Evolutionary conservation across 2,888 invertebrate species (phyloP).

Genomic region (Limnephilus marmoratus): DNA sequence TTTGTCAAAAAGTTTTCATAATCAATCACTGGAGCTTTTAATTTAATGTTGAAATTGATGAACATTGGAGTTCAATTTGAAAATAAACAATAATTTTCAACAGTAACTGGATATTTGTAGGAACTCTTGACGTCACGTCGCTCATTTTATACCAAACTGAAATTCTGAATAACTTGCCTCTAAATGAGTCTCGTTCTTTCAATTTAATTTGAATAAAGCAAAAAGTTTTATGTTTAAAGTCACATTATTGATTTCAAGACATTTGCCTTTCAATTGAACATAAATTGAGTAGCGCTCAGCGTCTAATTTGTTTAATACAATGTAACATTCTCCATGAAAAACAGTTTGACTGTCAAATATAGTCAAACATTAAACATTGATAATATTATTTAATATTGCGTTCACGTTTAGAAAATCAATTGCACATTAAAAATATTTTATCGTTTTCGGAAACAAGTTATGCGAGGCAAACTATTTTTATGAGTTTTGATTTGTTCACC

Average conservation of each 20-base stretch:
- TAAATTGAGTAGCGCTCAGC: background rate
- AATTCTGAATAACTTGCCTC: background rate
- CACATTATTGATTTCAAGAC: background rate
- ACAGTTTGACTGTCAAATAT: too few relatives aligned
- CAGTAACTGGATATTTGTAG: background rate
- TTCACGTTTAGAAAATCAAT: too few relatives aligned
- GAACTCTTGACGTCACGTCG: background rate
- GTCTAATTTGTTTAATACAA: background rate
- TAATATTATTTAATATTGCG: too few relatives aligned
- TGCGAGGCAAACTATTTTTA: too few relatives aligned
- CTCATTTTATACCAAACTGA: background rate
- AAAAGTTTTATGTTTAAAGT: background rate
- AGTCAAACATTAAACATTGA: too few relatives aligned
- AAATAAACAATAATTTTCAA: background rate
- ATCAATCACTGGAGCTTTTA: constrained; percentile 2
- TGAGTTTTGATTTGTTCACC: too few relatives aligned
- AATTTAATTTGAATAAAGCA: background rate
- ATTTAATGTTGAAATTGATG: background rate
- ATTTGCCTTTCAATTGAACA: background rate
- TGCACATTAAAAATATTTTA: too few relatives aligned
- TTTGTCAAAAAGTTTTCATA: background rate
- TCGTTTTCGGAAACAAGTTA: too few relatives aligned
- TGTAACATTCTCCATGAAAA: background rate
- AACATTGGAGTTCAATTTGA: background rate
- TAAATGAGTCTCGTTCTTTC: background rate